Evolutionary conservation across 2,888 invertebrate genomes (phyloP).

Genomic region (Folsomia candida): DNA sequence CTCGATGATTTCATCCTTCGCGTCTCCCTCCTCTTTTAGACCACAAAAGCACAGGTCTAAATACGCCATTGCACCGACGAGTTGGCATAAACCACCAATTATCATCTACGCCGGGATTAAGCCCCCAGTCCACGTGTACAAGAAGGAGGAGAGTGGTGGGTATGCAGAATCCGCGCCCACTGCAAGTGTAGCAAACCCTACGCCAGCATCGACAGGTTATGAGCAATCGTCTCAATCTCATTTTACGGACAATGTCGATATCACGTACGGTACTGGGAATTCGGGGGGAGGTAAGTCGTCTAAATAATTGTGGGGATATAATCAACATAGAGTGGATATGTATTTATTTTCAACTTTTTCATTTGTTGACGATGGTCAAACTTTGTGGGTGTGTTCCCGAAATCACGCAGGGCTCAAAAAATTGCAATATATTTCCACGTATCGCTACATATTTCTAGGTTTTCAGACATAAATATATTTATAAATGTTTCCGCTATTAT

Average conservation of each 20-base stretch:
- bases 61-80: conserved; percentile 52
- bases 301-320: no score
- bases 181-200: not conserved
- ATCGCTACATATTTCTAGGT: no score
- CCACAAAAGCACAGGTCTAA: conserved; percentile 30
- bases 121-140: conserved; percentile 54
- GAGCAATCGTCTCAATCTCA: conserved; percentile 14
- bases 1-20: not conserved
- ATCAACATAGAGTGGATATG: no score
- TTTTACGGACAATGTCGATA: conserved; percentile 25
- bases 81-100: conserved; percentile 53
- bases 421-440: no score
- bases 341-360: no score
- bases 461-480: no score
- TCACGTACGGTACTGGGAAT: conserved; percentile 31
- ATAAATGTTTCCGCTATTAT: no score
- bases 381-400: no score
- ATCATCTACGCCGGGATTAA: conserved; percentile 54
- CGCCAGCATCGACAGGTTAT: not conserved
- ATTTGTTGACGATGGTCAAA: no score
- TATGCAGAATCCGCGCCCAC: conserved; percentile 1
- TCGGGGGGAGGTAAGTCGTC: no score
- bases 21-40: not conserved
- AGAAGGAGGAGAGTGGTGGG: conserved; percentile 48
- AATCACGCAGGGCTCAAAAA: no score